Conservation (phyloP, 2,113 vertebrate genomes). For the Ciconia maguari region DNA sequence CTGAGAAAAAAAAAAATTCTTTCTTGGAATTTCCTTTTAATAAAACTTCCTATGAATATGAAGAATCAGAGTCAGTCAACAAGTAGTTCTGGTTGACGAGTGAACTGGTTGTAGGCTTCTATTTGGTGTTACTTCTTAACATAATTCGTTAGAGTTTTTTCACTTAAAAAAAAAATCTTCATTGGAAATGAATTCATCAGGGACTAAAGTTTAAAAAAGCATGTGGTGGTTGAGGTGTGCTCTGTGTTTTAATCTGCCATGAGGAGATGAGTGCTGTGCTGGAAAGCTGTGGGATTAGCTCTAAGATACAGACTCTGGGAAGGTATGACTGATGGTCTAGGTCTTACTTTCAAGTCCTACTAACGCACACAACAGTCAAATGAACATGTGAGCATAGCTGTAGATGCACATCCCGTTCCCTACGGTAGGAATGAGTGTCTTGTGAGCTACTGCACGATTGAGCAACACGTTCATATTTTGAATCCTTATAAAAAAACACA, state of each 20-base stretch:
- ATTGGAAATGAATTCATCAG: background rate
- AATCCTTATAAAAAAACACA: background rate
- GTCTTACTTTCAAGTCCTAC: background rate
- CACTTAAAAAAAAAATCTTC: background rate
- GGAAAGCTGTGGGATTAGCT: background rate
- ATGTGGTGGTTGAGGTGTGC: background rate
- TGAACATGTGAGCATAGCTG: accelerated
- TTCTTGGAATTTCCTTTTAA: background rate
- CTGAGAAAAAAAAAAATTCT: background rate
- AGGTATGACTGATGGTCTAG: background rate
- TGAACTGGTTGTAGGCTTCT: background rate
- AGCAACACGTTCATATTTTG: background rate
- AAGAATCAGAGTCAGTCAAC: background rate
- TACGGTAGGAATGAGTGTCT: background rate
- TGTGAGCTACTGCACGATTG: background rate
- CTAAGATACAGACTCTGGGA: background rate
- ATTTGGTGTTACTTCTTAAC: background rate
- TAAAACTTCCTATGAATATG: background rate
- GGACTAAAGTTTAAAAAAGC: background rate
- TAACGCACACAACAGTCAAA: background rate
- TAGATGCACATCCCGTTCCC: background rate
- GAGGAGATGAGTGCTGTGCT: background rate
- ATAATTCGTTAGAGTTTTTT: background rate
- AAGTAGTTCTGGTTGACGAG: background rate
- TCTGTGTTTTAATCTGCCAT: background rate